These are phyloP conservation scores for Scaptomyza cyrtandrae DNA, from an alignment of 2,888 invertebrate species.

Conservation along the genomic window DNA sequence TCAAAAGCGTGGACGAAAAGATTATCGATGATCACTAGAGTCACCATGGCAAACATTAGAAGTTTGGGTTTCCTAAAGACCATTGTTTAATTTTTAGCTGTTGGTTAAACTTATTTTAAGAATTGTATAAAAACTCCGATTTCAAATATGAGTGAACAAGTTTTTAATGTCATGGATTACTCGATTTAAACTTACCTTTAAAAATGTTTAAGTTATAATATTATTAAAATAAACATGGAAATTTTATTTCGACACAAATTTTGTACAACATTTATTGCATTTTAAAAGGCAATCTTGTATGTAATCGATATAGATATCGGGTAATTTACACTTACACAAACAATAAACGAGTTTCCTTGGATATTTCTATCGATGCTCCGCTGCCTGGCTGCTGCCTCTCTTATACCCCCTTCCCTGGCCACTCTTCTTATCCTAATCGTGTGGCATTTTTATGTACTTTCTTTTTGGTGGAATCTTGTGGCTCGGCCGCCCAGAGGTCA, in stretches of 20 bases:
- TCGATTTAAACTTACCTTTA: background rate
- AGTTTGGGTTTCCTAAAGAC: background rate
- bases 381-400: background rate
- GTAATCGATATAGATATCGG: constrained; percentile 5
- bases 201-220: too few relatives aligned
- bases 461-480: constrained; percentile 22
- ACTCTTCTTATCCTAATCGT: constrained; percentile 9
- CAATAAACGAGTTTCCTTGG: background rate
- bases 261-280: background rate
- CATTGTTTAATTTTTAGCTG: constrained; percentile 14
- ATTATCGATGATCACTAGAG: constrained; percentile 36
- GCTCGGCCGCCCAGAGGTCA: constrained; percentile 64
- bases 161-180: background rate
- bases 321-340: constrained; percentile 7
- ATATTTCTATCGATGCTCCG: background rate
- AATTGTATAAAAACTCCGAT: background rate
- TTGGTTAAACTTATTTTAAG: background rate
- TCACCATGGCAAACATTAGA: constrained; percentile 19
- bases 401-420: background rate
- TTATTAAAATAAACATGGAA: too few relatives aligned
- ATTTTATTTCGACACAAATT: too few relatives aligned
- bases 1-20: constrained; percentile 11
- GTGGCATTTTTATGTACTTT: constrained; percentile 39
- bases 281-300: background rate
- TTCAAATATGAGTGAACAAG: background rate